Percentiles rank a stretch among this genome's conserved stretches.
These are phyloP conservation scores for Hypomesus transpacificus DNA, from an alignment of 2,113 vertebrate genomes.

Conservation along the genomic window DNA sequence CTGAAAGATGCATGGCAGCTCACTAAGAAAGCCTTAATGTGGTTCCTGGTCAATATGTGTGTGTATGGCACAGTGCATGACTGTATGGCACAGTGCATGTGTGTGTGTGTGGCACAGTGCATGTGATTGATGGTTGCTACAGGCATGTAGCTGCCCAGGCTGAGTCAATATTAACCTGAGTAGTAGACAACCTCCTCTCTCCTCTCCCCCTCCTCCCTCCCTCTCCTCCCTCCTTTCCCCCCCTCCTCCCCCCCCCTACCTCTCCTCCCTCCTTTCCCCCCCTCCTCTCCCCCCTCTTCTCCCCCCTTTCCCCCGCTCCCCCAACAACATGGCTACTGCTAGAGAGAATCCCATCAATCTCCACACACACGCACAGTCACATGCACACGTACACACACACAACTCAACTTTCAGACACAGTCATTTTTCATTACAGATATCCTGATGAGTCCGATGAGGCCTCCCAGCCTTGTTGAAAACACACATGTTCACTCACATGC, in stretches of 20 bases:
- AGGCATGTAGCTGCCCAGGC: slow-evolving; percentile 61
- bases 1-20: too few relatives aligned
- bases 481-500: slow-evolving; percentile 81
- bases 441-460: slow-evolving; percentile 96
- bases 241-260: background rate
- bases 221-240: slow-evolving; percentile 17
- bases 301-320: slow-evolving; percentile 42
- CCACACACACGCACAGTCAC: slow-evolving; percentile 32
- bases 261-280: slow-evolving; percentile 33
- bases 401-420: slow-evolving; percentile 85
- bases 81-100: background rate
- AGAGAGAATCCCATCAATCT: slow-evolving; percentile 53
- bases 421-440: slow-evolving; percentile 92
- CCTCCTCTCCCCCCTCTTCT: background rate
- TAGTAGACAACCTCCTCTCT: slow-evolving; percentile 46
- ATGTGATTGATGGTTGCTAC: slow-evolving; percentile 61
- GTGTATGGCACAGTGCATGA: background rate
- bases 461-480: slow-evolving; percentile 89
- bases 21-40: too few relatives aligned
- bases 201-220: slow-evolving; percentile 15
- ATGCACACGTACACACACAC: slow-evolving; percentile 12
- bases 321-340: slow-evolving; percentile 63
- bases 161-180: slow-evolving; percentile 74
- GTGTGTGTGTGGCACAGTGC: slow-evolving; percentile 42
- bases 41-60: too few relatives aligned